A percentile compares a stretch with the other conserved stretches of the same genome.
phyloP scores from a whole-genome alignment of 2,113 vertebrate genomes.

The zebrafish (Danio rerio) region GRCz12tu NC_133186.1:41836501-41837000 shows the following conservation, averaged over 20 bases:
- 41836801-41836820: constrained; percentile 61
- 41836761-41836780: not conserved
- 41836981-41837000: constrained; percentile 52
- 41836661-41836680: constrained; percentile 15
- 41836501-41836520: no score
- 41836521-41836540: no score
- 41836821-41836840: constrained; percentile 52
- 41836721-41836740: constrained; percentile 14
- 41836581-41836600: not conserved
- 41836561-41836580: not conserved
- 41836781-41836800: not conserved
- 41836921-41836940: constrained; percentile 34
- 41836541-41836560: no score
- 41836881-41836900: constrained; percentile 38
- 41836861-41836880: constrained; percentile 53
- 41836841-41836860: constrained; percentile 52
- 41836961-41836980: constrained; percentile 56
- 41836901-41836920: constrained; percentile 47
- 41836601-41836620: not conserved
- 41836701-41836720: not conserved
- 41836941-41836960: constrained; percentile 61
- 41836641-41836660: not conserved
- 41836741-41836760: not conserved
- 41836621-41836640: not conserved
- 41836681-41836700: constrained; percentile 15